Percentiles rank a stretch among this genome's conserved stretches.
Evolutionary conservation across 2,113 vertebrate genomes (phyloP).

Genomic region (Coptodon bakossiorum): DNA sequence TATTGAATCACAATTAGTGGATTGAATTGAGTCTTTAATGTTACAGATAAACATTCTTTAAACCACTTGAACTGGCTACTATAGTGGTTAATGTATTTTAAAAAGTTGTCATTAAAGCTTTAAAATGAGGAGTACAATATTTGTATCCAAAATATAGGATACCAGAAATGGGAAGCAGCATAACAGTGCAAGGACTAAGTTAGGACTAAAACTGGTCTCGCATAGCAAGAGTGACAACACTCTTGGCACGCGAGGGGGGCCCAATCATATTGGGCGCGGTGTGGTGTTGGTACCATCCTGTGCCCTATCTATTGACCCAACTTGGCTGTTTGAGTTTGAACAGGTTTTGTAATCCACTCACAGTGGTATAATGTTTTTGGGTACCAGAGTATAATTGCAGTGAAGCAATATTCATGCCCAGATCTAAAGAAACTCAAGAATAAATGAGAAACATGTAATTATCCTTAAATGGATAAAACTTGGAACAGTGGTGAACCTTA

Average conservation of each 20-base stretch:
- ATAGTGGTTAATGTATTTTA: background rate
- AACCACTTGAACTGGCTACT: background rate
- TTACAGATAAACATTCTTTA: background rate
- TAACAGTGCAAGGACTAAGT: background rate
- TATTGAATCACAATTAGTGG: background rate
- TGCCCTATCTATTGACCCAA: background rate
- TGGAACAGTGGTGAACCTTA: background rate
- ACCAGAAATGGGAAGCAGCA: background rate
- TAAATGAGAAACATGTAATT: background rate
- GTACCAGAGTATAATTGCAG: background rate
- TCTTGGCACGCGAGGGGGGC: background rate
- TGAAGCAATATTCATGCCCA: background rate
- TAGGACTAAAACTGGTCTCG: background rate
- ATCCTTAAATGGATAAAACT: background rate
- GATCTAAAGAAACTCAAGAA: background rate
- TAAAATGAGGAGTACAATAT: background rate
- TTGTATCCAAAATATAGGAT: background rate
- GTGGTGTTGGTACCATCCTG: background rate
- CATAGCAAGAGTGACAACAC: background rate
- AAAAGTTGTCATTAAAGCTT: background rate
- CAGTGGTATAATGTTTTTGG: background rate
- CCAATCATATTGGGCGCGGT: background rate
- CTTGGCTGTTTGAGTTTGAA: background rate
- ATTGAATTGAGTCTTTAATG: background rate
- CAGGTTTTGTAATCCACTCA: background rate